Conservation (phyloP, 1,140 invertebrate genomes). For the Ostrea denselamellosa region DNA sequence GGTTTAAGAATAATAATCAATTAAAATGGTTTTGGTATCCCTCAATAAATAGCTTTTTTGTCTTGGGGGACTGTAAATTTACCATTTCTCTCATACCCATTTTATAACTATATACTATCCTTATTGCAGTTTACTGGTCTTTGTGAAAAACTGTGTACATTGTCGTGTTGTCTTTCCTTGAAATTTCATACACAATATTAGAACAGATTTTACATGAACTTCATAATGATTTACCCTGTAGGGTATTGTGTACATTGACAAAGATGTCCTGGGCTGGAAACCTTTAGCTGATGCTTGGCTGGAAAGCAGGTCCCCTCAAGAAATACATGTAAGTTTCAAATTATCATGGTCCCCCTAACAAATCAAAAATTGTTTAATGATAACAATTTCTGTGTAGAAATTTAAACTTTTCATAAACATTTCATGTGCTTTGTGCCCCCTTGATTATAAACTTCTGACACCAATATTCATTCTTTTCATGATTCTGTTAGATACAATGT, state of each 20-base stretch:
- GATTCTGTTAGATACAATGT: neutral
- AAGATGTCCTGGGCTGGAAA: constrained; percentile 77
- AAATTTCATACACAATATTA: no score
- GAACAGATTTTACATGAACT: neutral
- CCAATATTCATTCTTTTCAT: neutral
- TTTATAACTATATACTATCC: no score
- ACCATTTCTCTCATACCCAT: no score
- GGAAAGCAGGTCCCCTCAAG: constrained; percentile 74
- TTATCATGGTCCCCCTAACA: neutral
- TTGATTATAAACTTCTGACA: neutral
- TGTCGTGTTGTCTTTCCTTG: no score
- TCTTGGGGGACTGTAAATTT: no score
- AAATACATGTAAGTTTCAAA: constrained; percentile 76
- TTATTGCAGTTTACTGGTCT: no score
- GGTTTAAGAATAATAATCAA: no score
- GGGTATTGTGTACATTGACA: constrained; percentile 78
- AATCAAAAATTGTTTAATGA: neutral
- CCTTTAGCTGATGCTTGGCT: constrained; percentile 78
- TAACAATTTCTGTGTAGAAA: neutral
- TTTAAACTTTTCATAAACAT: neutral
- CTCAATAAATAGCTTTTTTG: no score
- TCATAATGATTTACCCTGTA: constrained; percentile 45
- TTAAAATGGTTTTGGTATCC: no score
- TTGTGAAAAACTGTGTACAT: no score
- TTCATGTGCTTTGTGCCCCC: neutral